Evolutionary conservation across 2,888 invertebrate genomes (phyloP), one percentile per base, ranked within the genome.

Genomic region (Mythimna impura): DNA sequence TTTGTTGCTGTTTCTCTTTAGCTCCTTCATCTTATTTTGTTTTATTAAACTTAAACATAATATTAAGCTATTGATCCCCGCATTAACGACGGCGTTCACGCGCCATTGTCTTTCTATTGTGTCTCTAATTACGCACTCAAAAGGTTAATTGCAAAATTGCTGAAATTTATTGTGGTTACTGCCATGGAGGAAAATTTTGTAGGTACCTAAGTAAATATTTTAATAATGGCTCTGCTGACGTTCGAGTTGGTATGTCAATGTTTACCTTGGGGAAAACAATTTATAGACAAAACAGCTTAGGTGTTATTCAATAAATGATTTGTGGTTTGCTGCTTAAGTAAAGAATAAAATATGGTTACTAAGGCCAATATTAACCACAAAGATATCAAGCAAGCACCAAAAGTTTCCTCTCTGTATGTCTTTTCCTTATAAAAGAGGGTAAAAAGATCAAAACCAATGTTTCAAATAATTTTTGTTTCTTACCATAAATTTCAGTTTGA

Each of bases 291-390:
- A 20, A 34, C 12, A 43, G 10, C 17, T n/a, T 43, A 17, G 8
- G 4, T 22, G 22, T 30, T 12, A 20, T 36, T 66, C 12, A 55
- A 9, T 43, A 17, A 47, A 65, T 34, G 3, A 34, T 17, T 43
- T 66, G 17, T 66, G 36, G 76, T 47, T 54, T 55, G 2, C 10
- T 22, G 66, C n/a, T n/a, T n/a, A n/a, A n/a, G n/a, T n/a, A n/a
- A n/a, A n/a, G n/a, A n/a, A n/a, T n/a, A n/a, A n/a, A n/a, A n/a
- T n/a, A n/a, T n/a, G 5, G 2, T 6, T 17, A 17, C 17, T 17
- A 47, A 47, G 6, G 47, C 7, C 14, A 47, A 43, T 14, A 43
- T 43, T 43, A 43, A 54, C 6, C 14, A 54, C 30, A 69, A 40
- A 68, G 22, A 22, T 20, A 9, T 50, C 14, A 14, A 68, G 25